A percentile compares a stretch with the other conserved stretches of the same genome.
These are phyloP conservation scores for Sebastes hubbsi DNA, from an alignment of 2,797 vertebrate genomes.

Conservation along the genomic window DNA sequence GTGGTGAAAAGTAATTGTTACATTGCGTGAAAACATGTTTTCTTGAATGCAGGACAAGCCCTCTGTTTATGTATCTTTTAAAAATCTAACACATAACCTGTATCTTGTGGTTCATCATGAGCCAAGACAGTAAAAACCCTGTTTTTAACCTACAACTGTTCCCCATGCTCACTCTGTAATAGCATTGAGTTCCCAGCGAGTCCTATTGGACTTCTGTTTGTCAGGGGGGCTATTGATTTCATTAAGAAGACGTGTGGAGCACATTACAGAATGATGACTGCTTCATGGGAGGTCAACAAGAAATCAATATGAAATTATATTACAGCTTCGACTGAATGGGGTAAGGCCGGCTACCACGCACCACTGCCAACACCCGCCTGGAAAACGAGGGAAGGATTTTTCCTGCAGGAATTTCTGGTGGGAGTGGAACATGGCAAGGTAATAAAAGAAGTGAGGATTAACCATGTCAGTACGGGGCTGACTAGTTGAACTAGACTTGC, in stretches of 20 bases:
- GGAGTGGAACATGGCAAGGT: slow-evolving; percentile 45
- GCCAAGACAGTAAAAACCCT: slow-evolving; percentile 34
- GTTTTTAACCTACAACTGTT: slow-evolving; percentile 56
- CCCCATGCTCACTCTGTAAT: slow-evolving; percentile 57
- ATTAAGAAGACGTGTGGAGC: slow-evolving; percentile 85
- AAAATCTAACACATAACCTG: not conserved
- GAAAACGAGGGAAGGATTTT: slow-evolving; percentile 56
- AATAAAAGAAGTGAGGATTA: slow-evolving; percentile 38
- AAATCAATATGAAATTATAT: slow-evolving; percentile 89
- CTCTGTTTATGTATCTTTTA: not conserved
- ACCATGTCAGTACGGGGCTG: slow-evolving; percentile 24
- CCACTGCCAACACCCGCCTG: slow-evolving; percentile 52
- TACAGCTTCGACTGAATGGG: slow-evolving; percentile 73
- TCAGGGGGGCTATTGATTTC: slow-evolving; percentile 84
- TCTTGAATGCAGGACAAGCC: not conserved
- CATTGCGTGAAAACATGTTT: not conserved
- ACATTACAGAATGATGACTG: slow-evolving; percentile 87
- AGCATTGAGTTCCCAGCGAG: slow-evolving; percentile 70
- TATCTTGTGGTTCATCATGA: slow-evolving; percentile 39
- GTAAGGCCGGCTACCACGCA: slow-evolving; percentile 57
- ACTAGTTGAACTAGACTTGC: slow-evolving; percentile 25
- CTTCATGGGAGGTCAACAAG: slow-evolving; percentile 88
- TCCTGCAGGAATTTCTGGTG: slow-evolving; percentile 52
- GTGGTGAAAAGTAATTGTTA: not conserved
- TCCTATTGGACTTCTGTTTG: slow-evolving; percentile 71